phyloP scores from a whole-genome alignment of 2,888 invertebrate genomes.

The Dryomyza anilis region DNA sequence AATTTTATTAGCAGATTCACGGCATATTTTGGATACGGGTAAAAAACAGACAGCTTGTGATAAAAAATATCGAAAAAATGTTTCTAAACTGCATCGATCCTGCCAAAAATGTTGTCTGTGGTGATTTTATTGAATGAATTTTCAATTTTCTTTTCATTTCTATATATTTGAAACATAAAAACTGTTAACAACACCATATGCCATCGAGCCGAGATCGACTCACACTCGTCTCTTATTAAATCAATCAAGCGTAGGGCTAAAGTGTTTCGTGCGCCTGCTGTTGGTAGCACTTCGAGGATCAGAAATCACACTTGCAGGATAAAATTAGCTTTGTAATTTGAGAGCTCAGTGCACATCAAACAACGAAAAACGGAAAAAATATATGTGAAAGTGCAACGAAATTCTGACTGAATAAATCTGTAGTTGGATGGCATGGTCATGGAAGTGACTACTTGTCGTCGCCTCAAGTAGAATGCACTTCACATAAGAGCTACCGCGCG shows the following conservation, averaged over 20 bases:
- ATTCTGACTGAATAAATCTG: slow-evolving; percentile 30
- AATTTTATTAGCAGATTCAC: too few relatives aligned
- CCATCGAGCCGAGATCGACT: neutral
- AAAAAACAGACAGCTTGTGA: too few relatives aligned
- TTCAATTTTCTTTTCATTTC: too few relatives aligned
- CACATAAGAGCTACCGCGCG: neutral
- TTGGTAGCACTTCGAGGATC: slow-evolving; percentile 6
- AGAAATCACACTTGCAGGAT: slow-evolving; percentile 24
- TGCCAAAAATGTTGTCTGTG: too few relatives aligned
- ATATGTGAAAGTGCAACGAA: too few relatives aligned
- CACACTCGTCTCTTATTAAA: slow-evolving; percentile 35
- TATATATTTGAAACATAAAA: neutral
- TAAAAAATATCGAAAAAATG: too few relatives aligned
- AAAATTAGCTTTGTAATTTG: slow-evolving; percentile 40
- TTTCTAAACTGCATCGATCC: too few relatives aligned
- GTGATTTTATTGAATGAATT: too few relatives aligned
- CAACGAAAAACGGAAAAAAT: neutral
- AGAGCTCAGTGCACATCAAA: slow-evolving; percentile 23
- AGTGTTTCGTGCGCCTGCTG: slow-evolving; percentile 39
- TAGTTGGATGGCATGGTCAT: neutral
- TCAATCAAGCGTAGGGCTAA: slow-evolving; percentile 43
- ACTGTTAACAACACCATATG: neutral
- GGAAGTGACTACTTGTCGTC: slow-evolving; percentile 45
- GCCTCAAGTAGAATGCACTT: slow-evolving; percentile 44
- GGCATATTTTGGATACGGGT: too few relatives aligned